Conservation (phyloP, 2,113 vertebrate genomes). For the Rhodinocichla rosea region DNA sequence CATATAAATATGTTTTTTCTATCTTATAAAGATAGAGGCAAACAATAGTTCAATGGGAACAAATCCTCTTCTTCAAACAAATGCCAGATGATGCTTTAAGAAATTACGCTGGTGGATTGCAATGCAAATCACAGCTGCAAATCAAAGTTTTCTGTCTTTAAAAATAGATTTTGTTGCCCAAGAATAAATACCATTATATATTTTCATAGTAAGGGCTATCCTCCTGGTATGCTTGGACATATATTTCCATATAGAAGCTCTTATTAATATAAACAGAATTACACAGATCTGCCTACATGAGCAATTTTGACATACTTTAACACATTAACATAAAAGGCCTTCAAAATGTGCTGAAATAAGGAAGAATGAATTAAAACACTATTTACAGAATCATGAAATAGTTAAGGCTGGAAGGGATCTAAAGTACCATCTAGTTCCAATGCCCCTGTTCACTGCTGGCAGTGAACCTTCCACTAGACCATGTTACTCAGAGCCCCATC, state of each 20-base stretch:
- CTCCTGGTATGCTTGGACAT: background rate
- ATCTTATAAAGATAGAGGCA: background rate
- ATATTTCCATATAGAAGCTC: background rate
- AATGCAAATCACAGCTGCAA: background rate
- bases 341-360: fast-evolving
- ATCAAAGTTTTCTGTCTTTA: background rate
- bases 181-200: background rate
- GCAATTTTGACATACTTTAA: background rate
- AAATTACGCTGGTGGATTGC: background rate
- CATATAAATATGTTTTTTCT: background rate
- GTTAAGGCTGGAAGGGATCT: background rate
- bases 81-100: background rate
- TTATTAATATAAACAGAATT: background rate
- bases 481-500: background rate
- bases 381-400: background rate
- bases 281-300: background rate
- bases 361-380: background rate
- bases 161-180: background rate
- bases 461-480: background rate
- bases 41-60: background rate
- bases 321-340: background rate
- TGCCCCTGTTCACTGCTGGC: background rate
- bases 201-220: background rate
- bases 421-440: background rate
- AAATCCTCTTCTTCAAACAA: background rate